Conservation (phyloP, 2,113 vertebrate genomes). For the Oncorhynchus clarkii region DNA sequence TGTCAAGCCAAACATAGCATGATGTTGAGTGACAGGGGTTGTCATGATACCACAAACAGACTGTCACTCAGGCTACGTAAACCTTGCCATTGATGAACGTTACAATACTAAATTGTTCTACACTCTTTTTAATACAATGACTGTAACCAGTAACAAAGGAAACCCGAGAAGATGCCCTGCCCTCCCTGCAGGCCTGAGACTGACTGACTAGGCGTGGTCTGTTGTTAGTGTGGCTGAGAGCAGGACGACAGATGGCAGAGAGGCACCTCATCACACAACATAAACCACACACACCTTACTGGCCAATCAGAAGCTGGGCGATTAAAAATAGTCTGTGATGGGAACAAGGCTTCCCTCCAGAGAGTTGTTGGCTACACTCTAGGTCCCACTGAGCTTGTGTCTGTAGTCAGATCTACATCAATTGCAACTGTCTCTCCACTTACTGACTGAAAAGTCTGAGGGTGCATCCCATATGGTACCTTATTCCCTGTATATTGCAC, state of each 20-base stretch:
- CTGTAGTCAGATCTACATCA: slow-evolving; percentile 40
- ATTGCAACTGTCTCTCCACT: too few species aligned
- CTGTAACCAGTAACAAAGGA: slow-evolving; percentile 48
- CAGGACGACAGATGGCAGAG: slow-evolving; percentile 73
- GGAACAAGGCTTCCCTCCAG: slow-evolving; percentile 52
- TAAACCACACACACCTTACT: slow-evolving; percentile 47
- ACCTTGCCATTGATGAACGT: background rate
- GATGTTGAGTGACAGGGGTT: too few species aligned
- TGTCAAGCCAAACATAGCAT: too few species aligned
- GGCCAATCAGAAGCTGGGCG: slow-evolving; percentile 61
- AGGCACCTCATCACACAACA: slow-evolving; percentile 68
- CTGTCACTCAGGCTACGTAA: background rate
- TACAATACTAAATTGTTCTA: background rate
- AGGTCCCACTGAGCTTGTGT: slow-evolving; percentile 43
- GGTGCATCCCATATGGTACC: too few species aligned
- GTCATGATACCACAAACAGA: too few species aligned
- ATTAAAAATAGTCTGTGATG: slow-evolving; percentile 66
- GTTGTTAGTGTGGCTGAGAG: slow-evolving; percentile 45
- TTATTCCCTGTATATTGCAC: too few species aligned
- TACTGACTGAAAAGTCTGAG: too few species aligned
- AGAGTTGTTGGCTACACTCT: slow-evolving; percentile 46
- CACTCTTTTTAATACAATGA: slow-evolving; percentile 1
- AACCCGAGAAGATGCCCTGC: slow-evolving; percentile 59
- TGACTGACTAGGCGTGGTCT: slow-evolving; percentile 51
- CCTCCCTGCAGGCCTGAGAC: slow-evolving; percentile 36